Evolutionary conservation across 2,113 vertebrate genomes (phyloP), one percentile per base, ranked within the genome.

Genomic region (Telmatochromis sp.): DNA sequence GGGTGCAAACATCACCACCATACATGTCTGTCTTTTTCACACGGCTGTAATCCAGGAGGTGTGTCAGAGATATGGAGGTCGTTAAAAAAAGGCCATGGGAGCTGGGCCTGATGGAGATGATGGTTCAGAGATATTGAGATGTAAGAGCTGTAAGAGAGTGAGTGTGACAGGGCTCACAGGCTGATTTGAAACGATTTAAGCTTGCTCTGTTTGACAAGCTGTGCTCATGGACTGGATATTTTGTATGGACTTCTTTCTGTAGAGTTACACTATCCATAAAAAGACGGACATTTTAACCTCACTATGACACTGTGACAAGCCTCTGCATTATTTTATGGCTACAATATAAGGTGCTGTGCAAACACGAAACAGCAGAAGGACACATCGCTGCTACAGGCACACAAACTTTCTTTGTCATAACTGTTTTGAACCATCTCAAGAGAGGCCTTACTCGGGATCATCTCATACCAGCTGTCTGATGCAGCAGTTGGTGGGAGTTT

Each of bases 11-110:
- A 70, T 89, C 58, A 45, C 53, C 88, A 86, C 87, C 84, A 89
- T 92, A 92, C 14, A 65, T 53, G 88, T 92, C 84, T 93, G 88
- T 55, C 87, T 89, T 89, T 91, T 92, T 94, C 89, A 86, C 90
- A 95, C 81, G 85, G 88, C 87, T 87, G 79, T 86, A 89, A 93
- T 95, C 90, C 80, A 86, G 93, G 94, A 96, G 96, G 95, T 95
- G 95, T 96, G 96, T 94, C 95, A 88, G 73, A 91, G 91, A 85
- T 86, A 91, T 83, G 86, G 84, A 89, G 89, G 90, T 60, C 87
- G 88, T 94, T 93, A 87, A 91, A 87, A 91, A 87, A 85, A 89
- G 91, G 91, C 93, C 87, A 58, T 73, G 80, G 86, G 85, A 91
- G 65, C 68, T 5, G 80, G 54, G 85, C 79, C 58, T 45, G 81